Conservation (phyloP, 2,797 vertebrate species). For the Sebastes alutus region DNA sequence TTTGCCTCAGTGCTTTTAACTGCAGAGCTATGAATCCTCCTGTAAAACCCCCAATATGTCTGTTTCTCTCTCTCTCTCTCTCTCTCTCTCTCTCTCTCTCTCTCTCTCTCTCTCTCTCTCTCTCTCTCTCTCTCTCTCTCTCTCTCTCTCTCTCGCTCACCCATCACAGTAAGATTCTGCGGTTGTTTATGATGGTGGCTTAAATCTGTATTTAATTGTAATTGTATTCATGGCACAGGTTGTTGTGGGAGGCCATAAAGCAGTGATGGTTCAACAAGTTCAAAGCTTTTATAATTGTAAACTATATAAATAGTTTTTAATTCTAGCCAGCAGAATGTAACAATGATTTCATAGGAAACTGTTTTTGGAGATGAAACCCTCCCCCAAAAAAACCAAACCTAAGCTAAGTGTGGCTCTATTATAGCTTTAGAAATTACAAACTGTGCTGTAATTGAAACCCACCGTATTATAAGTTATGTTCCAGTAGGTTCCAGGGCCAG, state of each 20-base stretch:
- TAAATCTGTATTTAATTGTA: neutral
- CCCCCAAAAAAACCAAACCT: neutral
- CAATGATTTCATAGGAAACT: neutral
- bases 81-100: too few species aligned
- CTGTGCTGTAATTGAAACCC: neutral
- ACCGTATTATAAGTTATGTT: neutral
- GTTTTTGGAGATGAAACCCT: neutral
- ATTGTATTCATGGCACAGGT: neutral
- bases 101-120: neutral
- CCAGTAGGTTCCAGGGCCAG: neutral
- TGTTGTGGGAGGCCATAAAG: neutral
- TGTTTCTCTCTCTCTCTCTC: neutral
- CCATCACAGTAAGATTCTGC: neutral
- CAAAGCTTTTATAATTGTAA: neutral
- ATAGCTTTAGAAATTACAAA: neutral
- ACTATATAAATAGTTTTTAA: neutral
- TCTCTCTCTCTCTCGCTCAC: neutral
- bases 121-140: too few species aligned
- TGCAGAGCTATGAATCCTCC: slow-evolving; percentile 18
- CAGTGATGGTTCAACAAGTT: neutral
- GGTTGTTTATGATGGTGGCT: neutral
- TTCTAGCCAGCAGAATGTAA: neutral
- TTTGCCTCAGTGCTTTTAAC: slow-evolving; percentile 17
- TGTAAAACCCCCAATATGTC: slow-evolving; percentile 2
- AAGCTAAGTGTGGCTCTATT: neutral